Evolutionary conservation across 2,113 vertebrate species (phyloP).

Genomic region (Lamprotornis superbus): DNA sequence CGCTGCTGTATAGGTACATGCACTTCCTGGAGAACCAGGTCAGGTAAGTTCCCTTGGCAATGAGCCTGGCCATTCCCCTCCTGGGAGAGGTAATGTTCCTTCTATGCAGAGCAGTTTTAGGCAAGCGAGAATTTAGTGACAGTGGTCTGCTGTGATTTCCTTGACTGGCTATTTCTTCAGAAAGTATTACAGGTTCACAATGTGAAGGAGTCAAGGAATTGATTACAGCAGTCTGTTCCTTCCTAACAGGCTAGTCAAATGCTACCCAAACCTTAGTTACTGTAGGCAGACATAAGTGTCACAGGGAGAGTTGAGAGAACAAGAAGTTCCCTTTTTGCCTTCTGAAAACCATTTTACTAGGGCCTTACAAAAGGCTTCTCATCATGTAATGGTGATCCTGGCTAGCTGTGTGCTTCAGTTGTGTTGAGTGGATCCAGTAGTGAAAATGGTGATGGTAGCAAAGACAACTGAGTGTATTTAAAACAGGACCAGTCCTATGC

Average conservation of each 20-base stretch:
- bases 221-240: neutral
- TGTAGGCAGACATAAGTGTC: neutral
- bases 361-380: neutral
- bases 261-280: neutral
- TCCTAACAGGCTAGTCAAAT: neutral
- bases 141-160: neutral
- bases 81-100: neutral
- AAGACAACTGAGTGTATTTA: neutral
- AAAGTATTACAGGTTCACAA: neutral
- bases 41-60: constrained; percentile 76
- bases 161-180: neutral
- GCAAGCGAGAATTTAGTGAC: neutral
- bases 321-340: neutral
- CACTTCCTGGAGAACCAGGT: constrained; percentile 99
- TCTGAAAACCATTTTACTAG: neutral
- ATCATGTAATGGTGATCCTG: neutral
- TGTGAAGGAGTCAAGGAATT: neutral
- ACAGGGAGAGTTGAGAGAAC: neutral
- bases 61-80: neutral
- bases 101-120: neutral
- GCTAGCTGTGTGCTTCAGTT: neutral
- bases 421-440: neutral
- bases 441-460: neutral
- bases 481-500: neutral
- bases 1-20: constrained; percentile 96